phyloP scores from a whole-genome alignment of 1,140 invertebrate species.

The Sycophila sp. region DNA sequence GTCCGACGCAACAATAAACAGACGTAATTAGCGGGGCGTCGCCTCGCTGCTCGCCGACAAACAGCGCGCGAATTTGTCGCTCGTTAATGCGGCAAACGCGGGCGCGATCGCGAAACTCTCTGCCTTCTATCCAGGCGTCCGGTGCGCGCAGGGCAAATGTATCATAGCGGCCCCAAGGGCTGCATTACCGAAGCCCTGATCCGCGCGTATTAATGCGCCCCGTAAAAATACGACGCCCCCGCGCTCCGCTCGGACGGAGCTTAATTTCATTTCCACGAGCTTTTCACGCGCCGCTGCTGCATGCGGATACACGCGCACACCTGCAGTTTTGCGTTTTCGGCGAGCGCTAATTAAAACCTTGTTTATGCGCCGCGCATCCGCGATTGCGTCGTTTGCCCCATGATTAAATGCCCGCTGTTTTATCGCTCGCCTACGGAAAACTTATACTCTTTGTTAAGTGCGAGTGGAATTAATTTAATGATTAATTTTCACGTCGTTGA shows the following conservation, averaged over 20 bases:
- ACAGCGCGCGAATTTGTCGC: constrained; percentile 38
- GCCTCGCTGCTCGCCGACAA: constrained; percentile 48
- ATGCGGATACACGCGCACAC: background rate
- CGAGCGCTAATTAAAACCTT: constrained; percentile 24
- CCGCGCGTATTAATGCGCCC: constrained; percentile 52
- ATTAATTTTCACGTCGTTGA: too few relatives aligned
- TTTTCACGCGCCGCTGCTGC: background rate
- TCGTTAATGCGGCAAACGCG: constrained; percentile 9
- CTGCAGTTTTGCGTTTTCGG: too few relatives aligned
- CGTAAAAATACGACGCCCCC: constrained; percentile 50
- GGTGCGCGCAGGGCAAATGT: constrained; percentile 52
- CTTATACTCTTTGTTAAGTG: too few relatives aligned
- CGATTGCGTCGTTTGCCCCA: constrained; percentile 42
- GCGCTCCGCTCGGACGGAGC: background rate
- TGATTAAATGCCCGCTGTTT: constrained; percentile 16
- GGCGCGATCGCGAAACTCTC: background rate
- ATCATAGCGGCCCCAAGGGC: constrained; percentile 59
- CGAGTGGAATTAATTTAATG: too few relatives aligned
- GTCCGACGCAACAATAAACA: constrained; percentile 32
- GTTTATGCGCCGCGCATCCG: constrained; percentile 33
- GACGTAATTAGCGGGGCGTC: constrained; percentile 54
- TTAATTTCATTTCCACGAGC: constrained; percentile 55
- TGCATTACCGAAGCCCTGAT: constrained; percentile 57
- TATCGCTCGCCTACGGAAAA: too few relatives aligned
- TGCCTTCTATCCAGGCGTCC: constrained; percentile 34